Conservation (phyloP, 2,113 vertebrate species). For the Sciurus niger region DNA sequence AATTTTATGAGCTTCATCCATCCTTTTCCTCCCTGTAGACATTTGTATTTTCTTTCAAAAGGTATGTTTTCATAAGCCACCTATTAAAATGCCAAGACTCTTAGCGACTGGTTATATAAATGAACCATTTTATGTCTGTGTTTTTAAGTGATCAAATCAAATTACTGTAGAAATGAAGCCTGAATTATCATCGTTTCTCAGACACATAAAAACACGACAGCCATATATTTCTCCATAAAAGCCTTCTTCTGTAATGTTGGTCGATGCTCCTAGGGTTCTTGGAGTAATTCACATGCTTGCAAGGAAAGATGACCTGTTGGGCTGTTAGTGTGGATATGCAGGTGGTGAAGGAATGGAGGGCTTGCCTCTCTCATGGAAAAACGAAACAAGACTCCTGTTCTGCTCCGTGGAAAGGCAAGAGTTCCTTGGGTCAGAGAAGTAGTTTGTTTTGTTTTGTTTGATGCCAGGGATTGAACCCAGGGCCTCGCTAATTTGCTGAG, state of each 20-base stretch:
- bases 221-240: conserved; percentile 2
- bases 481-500: too few species aligned
- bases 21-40: conserved; percentile 37
- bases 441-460: too few species aligned
- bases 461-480: too few species aligned
- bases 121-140: conserved; percentile 69
- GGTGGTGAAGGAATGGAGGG: background rate
- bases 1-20: conserved; percentile 67
- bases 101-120: conserved; percentile 72
- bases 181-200: conserved; percentile 49
- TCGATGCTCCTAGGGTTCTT: background rate
- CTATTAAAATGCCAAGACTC: conserved; percentile 65
- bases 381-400: too few species aligned
- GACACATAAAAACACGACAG: conserved; percentile 41
- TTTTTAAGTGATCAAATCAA: conserved; percentile 66
- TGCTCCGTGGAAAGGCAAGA: too few species aligned
- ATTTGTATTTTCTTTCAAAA: conserved; percentile 65
- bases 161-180: conserved; percentile 61
- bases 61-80: conserved; percentile 65
- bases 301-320: background rate
- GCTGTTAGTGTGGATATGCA: background rate
- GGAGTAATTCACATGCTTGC: background rate
- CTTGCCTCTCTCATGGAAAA: background rate
- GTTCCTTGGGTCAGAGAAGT: too few species aligned
- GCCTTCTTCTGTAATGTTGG: background rate